Percentiles rank a stretch among this genome's conserved stretches.
Evolutionary conservation across 2,797 vertebrate genomes (phyloP).

Genomic region (Trachops cirrhosus): DNA sequence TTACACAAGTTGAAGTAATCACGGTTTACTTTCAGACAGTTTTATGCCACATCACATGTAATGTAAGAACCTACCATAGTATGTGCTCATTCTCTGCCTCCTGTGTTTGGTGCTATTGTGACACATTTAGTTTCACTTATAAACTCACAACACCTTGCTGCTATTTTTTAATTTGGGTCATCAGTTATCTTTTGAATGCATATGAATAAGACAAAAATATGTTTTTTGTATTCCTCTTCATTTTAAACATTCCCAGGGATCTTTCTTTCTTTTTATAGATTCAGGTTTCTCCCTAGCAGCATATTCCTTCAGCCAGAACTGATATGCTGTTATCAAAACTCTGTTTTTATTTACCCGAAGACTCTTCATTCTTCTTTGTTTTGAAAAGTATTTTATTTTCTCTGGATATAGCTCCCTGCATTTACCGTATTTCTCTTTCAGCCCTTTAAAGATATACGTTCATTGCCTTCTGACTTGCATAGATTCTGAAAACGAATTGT

Average conservation of each 20-base stretch:
- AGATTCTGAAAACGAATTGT: neutral
- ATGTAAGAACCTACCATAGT: neutral
- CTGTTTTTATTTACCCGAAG: neutral
- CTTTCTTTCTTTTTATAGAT: neutral
- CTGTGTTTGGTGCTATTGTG: neutral
- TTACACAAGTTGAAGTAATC: neutral
- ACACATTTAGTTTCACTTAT: neutral
- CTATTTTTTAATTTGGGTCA: neutral
- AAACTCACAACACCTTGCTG: neutral
- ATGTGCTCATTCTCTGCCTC: neutral
- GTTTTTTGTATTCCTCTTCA: neutral
- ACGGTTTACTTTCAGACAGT: neutral
- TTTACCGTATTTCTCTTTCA: neutral
- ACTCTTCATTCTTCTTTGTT: neutral
- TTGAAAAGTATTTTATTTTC: neutral
- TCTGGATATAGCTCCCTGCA: neutral
- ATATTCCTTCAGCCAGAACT: neutral
- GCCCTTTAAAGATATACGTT: neutral
- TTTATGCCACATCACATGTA: neutral
- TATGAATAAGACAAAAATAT: neutral
- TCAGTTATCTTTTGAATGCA: neutral
- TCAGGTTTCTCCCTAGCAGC: no score
- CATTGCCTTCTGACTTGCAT: neutral
- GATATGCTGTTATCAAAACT: neutral
- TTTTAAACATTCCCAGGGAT: neutral